These are phyloP conservation scores for Halocynthia roretzi DNA, from an alignment of 23 tunicate genomes.

Conservation along the genomic window DNA sequence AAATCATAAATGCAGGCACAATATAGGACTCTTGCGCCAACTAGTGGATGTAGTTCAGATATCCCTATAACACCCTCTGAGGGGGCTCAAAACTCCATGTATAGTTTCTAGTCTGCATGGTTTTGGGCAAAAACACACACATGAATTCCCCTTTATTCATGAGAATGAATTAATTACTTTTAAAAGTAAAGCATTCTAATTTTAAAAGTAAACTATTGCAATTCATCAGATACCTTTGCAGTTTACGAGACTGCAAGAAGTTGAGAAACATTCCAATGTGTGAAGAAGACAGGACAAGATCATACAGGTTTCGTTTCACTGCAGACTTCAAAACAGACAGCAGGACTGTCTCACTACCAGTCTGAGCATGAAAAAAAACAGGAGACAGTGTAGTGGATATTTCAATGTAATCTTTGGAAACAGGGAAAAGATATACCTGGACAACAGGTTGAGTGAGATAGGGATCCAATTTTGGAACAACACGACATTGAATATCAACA, in stretches of 20 bases:
- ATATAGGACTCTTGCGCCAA: too few relatives aligned
- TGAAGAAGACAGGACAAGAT: conserved; percentile 32
- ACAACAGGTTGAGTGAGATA: conserved; percentile 31
- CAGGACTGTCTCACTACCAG: conserved; percentile 15
- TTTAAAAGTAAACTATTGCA: too few relatives aligned
- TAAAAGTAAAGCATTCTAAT: too few relatives aligned
- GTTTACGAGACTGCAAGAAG: conserved; percentile 1
- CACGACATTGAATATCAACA: conserved; percentile 62
- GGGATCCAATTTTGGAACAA: conserved; percentile 43
- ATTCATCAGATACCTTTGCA: conserved; percentile 12
- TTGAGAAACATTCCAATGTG: conserved; percentile 20
- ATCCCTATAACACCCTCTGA: too few relatives aligned
- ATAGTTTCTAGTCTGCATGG: too few relatives aligned
- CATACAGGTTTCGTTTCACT: conserved; percentile 38
- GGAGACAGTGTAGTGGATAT: not conserved
- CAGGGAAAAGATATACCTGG: conserved; percentile 30
- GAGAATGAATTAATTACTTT: too few relatives aligned
- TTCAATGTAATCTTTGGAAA: not conserved
- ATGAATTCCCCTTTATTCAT: too few relatives aligned
- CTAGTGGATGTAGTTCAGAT: too few relatives aligned
- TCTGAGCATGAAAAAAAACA: conserved; percentile 10
- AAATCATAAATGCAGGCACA: too few relatives aligned
- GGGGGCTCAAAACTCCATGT: too few relatives aligned
- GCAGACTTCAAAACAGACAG: conserved; percentile 46
- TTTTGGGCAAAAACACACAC: too few relatives aligned